These are phyloP conservation scores for Cliona cf. orientalis DNA, from an alignment of 37 sponge, comb jelly and placozoan species.

Conservation along the genomic window DNA sequence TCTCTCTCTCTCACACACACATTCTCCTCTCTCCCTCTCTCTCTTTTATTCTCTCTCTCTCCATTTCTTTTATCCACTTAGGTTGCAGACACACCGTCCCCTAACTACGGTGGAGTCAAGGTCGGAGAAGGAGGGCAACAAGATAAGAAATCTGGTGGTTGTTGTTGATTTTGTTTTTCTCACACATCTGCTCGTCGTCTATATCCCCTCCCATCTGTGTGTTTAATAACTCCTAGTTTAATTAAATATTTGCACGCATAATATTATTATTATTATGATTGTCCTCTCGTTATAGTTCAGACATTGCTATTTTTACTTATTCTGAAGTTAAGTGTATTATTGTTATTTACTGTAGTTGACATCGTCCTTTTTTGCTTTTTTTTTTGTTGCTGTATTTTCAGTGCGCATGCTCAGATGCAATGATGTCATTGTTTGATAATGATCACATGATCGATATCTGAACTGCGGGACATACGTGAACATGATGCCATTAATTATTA, in stretches of 20 bases:
- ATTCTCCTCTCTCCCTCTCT: slow-evolving; percentile 7
- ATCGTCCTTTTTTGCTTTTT: neutral
- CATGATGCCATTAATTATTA: too few relatives aligned
- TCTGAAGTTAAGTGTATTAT: too few relatives aligned
- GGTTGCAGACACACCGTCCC: slow-evolving; percentile 2
- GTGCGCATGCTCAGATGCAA: too few relatives aligned
- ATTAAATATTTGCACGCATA: neutral
- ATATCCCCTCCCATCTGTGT: neutral
- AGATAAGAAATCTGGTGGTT: slow-evolving; percentile 13
- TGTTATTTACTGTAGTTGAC: neutral
- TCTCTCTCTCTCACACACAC: too few relatives aligned
- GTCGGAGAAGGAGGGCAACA: slow-evolving; percentile 18
- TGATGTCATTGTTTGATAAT: too few relatives aligned
- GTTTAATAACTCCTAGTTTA: neutral
- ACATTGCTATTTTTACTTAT: too few relatives aligned
- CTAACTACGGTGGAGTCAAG: slow-evolving; percentile 16
- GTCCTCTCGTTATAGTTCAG: neutral
- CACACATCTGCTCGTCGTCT: neutral
- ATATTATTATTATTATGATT: neutral
- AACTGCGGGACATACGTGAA: too few relatives aligned
- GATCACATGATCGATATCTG: too few relatives aligned
- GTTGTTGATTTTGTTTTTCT: neutral
- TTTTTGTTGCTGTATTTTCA: slow-evolving; percentile 11
- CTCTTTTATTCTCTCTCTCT: too few relatives aligned
- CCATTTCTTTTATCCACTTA: neutral